These are phyloP conservation scores for Drosophila colorata DNA, from an alignment of 2,888 invertebrate genomes.

Conservation along the genomic window DNA sequence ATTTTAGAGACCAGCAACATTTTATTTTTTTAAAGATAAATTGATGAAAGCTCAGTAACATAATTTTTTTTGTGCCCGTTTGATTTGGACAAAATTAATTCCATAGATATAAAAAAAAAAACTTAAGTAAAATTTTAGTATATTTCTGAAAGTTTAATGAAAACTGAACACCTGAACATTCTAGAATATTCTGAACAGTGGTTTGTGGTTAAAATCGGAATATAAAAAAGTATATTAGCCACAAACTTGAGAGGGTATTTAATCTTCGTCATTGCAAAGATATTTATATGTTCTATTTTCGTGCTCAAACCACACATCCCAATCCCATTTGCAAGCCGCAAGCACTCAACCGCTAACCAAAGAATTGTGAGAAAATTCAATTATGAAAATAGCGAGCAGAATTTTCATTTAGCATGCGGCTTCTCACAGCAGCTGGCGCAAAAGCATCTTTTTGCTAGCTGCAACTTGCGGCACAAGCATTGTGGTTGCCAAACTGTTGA, in stretches of 20 bases:
- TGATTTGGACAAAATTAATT: no score
- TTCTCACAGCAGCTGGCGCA: constrained; percentile 16
- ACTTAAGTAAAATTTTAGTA: no score
- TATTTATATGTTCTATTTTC: constrained; percentile 42
- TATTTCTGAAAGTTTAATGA: no score
- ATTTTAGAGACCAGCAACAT: no score
- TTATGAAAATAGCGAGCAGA: constrained; percentile 62
- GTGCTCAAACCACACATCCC: constrained; percentile 11
- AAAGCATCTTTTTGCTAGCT: not conserved
- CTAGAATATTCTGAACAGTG: no score
- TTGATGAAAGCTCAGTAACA: no score
- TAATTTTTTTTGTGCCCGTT: no score
- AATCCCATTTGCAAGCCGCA: constrained; percentile 2
- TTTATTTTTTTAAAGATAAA: not conserved
- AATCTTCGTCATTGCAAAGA: not conserved
- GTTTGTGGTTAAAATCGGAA: not conserved
- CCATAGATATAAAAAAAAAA: no score
- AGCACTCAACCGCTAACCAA: constrained; percentile 1
- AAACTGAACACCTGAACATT: no score
- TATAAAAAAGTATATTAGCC: not conserved
- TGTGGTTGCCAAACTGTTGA: constrained; percentile 44
- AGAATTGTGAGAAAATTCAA: constrained; percentile 60
- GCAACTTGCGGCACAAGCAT: constrained; percentile 19
- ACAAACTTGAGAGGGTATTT: constrained; percentile 4
- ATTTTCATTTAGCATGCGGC: constrained; percentile 51